Percentiles rank a stretch among this genome's conserved stretches.
phyloP scores from a whole-genome alignment of 2,113 vertebrate genomes.

The Falcunculus frontatus region DNA sequence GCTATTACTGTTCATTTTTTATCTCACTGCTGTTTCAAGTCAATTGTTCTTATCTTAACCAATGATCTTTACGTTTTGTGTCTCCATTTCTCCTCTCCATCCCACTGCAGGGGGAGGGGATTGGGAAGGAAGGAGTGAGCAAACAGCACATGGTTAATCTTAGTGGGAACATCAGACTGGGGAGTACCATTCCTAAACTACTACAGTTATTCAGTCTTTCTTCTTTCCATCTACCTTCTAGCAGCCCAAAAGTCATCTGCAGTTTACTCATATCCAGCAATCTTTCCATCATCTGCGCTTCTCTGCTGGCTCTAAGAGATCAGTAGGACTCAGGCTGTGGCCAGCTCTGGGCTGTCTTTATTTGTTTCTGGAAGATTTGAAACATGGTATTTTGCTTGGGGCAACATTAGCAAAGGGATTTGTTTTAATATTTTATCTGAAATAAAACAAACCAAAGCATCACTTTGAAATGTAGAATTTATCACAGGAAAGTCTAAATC shows the following conservation, averaged over 20 bases:
- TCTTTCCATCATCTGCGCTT: background rate
- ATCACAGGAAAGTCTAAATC: background rate
- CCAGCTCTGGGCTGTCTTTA: background rate
- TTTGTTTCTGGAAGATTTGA: background rate
- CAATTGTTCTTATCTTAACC: background rate
- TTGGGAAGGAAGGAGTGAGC: too few species aligned
- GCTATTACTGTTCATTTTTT: background rate
- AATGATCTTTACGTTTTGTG: background rate
- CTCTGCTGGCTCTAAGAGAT: background rate
- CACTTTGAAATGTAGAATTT: background rate
- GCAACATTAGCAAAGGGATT: background rate
- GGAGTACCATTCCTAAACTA: background rate
- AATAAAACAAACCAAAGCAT: background rate
- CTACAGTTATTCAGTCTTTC: background rate
- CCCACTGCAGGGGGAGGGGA: accelerated
- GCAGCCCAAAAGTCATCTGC: background rate
- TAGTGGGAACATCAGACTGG: background rate
- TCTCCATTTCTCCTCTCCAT: background rate
- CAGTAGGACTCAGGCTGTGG: background rate
- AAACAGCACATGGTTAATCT: accelerated
- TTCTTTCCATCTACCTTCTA: background rate
- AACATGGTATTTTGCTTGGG: background rate
- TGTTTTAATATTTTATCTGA: background rate
- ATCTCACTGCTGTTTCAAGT: background rate
- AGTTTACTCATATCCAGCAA: background rate